phyloP scores from a whole-genome alignment of 2,797 vertebrate species.

The Squalus acanthias region DNA sequence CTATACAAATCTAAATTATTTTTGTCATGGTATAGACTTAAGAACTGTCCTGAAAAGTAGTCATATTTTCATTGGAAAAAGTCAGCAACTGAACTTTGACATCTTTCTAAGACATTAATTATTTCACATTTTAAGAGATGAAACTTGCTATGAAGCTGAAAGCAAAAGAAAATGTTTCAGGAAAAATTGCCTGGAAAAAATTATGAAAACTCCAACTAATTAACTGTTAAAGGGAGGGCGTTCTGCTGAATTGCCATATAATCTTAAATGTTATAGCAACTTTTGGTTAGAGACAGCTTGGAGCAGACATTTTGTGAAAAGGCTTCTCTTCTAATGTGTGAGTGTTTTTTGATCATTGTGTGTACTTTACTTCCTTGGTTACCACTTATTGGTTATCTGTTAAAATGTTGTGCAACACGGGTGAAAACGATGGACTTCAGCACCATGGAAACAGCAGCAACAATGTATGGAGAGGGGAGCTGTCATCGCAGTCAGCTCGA shows the following conservation, averaged over 20 bases:
- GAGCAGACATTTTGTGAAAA: background rate
- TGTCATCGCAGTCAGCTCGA: background rate
- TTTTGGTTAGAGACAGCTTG: background rate
- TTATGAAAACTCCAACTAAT: background rate
- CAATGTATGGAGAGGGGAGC: background rate
- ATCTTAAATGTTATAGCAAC: background rate
- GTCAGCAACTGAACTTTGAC: background rate
- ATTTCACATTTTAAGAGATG: background rate
- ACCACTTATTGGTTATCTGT: background rate
- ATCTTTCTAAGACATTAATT: background rate
- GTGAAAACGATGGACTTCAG: background rate
- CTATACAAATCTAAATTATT: background rate
- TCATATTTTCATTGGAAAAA: background rate
- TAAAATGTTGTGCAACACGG: background rate
- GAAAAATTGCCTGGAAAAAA: background rate
- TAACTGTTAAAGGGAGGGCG: background rate
- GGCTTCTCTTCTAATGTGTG: background rate
- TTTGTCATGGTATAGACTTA: background rate
- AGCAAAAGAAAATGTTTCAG: background rate
- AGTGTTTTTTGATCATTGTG: background rate
- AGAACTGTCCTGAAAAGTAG: background rate
- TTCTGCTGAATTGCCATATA: background rate
- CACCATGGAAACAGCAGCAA: background rate
- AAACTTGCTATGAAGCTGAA: background rate
- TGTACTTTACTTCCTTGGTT: no score